Evolutionary conservation across 2,113 vertebrate species (phyloP).

Genomic region (Gymnobelideus leadbeateri): DNA sequence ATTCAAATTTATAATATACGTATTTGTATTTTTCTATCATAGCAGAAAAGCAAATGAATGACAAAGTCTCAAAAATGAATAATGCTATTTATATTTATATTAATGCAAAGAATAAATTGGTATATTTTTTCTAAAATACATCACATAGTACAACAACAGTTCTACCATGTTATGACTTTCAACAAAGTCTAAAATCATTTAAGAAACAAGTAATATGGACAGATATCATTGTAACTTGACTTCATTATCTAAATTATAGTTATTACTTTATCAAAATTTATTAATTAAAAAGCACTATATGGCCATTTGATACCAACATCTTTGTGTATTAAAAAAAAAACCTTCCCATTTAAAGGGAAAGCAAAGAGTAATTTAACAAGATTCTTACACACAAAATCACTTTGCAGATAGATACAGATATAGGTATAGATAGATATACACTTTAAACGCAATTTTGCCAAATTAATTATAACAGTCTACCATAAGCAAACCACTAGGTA

Average conservation of each 20-base stretch:
- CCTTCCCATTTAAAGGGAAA: conserved; percentile 37
- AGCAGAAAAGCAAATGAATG: conserved; percentile 14
- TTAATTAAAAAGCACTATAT: conserved; percentile 1
- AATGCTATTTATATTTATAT: conserved; percentile 22
- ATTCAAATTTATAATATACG: conserved; percentile 66
- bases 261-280: conserved; percentile 31
- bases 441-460: not conserved
- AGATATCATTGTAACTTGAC: conserved; percentile 1
- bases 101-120: not conserved
- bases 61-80: conserved; percentile 46
- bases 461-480: conserved; percentile 16
- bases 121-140: conserved; percentile 49
- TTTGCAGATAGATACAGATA: not conserved
- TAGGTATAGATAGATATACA: not conserved
- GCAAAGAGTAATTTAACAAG: not conserved
- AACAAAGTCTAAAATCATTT: conserved; percentile 25
- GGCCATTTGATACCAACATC: not conserved
- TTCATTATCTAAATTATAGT: conserved; percentile 34
- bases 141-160: not conserved
- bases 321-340: conserved; percentile 8
- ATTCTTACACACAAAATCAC: not conserved
- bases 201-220: not conserved
- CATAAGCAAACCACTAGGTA: not conserved
- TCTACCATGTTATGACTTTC: not conserved
- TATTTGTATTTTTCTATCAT: conserved; percentile 65